Percentiles rank a stretch among this genome's conserved stretches.
phyloP scores from a whole-genome alignment of 2,888 invertebrate species.

The Plusia festucae region DNA sequence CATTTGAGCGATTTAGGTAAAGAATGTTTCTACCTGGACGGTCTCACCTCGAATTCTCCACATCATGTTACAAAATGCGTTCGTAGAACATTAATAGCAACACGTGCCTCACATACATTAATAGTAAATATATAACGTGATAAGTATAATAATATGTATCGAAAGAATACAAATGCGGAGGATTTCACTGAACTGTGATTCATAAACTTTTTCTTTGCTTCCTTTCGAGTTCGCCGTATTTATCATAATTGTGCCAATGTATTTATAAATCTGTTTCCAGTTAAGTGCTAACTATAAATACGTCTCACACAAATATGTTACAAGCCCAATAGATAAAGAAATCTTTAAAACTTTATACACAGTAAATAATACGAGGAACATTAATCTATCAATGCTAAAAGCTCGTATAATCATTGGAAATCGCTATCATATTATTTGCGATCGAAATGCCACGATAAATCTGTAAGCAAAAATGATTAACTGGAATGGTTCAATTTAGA shows the following conservation, averaged over 20 bases:
- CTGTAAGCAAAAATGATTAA: background rate
- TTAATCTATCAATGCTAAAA: conserved; percentile 5
- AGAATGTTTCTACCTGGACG: conserved; percentile 18
- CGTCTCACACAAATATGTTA: background rate
- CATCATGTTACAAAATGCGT: conserved; percentile 29
- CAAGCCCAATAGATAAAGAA: background rate
- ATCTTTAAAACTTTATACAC: background rate
- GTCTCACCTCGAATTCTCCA: conserved; percentile 20
- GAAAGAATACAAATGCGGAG: conserved; percentile 36
- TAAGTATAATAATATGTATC: conserved; percentile 27
- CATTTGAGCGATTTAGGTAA: conserved; percentile 48
- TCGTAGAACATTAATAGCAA: conserved; percentile 44
- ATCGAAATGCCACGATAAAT: background rate
- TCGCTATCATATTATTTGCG: background rate
- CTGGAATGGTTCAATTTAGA: background rate
- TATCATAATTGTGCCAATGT: conserved; percentile 24
- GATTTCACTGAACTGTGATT: conserved; percentile 27
- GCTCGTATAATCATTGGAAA: background rate
- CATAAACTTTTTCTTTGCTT: conserved; percentile 49
- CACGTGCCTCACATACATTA: conserved; percentile 37
- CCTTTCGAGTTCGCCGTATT: conserved; percentile 31
- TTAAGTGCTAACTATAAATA: background rate
- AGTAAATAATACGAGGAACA: background rate
- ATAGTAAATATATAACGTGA: conserved; percentile 35
- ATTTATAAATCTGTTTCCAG: background rate